A percentile compares a stretch with the other conserved stretches of the same genome.
Conservation (phyloP, 2,113 vertebrate genomes). For the Sylvia atricapilla region DNA sequence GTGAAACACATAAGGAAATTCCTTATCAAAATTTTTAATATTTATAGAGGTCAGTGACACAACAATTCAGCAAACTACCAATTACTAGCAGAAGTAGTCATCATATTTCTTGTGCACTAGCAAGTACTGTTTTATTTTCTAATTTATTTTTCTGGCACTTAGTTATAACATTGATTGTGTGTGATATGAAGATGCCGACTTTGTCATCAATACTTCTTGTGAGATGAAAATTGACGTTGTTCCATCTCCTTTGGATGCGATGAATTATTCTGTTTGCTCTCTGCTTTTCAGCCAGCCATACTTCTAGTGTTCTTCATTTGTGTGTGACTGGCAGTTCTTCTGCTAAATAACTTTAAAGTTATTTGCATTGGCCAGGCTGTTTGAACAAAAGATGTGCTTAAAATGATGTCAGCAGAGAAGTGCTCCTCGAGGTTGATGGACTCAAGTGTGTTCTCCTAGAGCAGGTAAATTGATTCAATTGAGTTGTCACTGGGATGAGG, state of each 20-base stretch:
- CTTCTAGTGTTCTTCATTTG: constrained; percentile 45
- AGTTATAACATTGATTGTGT: not conserved
- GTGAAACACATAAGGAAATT: not conserved
- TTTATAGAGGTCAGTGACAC: not conserved
- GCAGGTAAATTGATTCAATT: constrained; percentile 52
- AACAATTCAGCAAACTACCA: not conserved
- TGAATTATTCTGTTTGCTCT: constrained; percentile 45
- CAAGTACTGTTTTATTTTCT: constrained; percentile 18
- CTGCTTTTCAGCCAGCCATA: not conserved
- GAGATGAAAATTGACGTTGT: not conserved
- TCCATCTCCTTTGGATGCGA: constrained; percentile 7
- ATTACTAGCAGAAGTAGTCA: not conserved
- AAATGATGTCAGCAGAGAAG: constrained; percentile 64
- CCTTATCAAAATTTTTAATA: not conserved
- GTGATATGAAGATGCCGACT: not conserved
- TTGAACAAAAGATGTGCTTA: constrained; percentile 73
- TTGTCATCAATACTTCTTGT: not conserved
- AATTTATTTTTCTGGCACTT: not conserved
- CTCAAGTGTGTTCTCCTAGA: constrained; percentile 40
- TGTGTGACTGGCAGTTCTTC: constrained; percentile 35
- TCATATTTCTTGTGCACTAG: not conserved
- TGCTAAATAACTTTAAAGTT: constrained; percentile 66
- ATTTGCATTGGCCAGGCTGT: constrained; percentile 58
- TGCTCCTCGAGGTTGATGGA: constrained; percentile 43
- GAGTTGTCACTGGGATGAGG: not conserved